A percentile compares a stretch with the other conserved stretches of the same genome.
Evolutionary conservation across 2,888 invertebrate species (phyloP).

Genomic region (Stenolophus ochropezus): DNA sequence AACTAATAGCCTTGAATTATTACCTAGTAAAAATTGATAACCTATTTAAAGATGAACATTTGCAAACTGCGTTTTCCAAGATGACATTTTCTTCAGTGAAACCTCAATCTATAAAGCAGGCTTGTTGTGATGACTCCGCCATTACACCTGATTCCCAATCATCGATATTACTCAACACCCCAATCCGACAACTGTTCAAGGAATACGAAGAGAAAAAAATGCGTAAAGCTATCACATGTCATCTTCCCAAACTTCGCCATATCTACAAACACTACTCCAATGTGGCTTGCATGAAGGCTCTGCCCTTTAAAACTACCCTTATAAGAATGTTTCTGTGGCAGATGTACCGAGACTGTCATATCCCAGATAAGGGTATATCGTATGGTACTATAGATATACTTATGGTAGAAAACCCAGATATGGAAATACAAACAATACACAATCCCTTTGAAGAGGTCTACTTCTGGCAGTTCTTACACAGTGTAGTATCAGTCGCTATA

Average conservation of each 20-base stretch:
- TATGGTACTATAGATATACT: constrained; percentile 75
- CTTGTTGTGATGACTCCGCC: background rate
- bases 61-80: background rate
- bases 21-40: constrained; percentile 8
- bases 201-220: constrained; percentile 72
- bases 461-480: constrained; percentile 79
- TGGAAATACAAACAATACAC: constrained; percentile 73
- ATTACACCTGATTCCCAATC: background rate
- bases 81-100: no score
- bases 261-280: constrained; percentile 76
- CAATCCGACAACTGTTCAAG: background rate
- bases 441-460: constrained; percentile 78
- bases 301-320: constrained; percentile 71
- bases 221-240: constrained; percentile 73
- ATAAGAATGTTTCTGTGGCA: constrained; percentile 78
- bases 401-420: constrained; percentile 73
- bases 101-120: no score
- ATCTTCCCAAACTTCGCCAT: constrained; percentile 73
- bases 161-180: background rate
- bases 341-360: constrained; percentile 76
- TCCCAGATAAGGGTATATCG: constrained; percentile 74
- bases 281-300: constrained; percentile 72
- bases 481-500: constrained; percentile 75
- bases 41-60: background rate
- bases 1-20: constrained; percentile 71